phyloP scores from a whole-genome alignment of 2,113 vertebrate genomes.

The Pristiophorus japonicus region DNA sequence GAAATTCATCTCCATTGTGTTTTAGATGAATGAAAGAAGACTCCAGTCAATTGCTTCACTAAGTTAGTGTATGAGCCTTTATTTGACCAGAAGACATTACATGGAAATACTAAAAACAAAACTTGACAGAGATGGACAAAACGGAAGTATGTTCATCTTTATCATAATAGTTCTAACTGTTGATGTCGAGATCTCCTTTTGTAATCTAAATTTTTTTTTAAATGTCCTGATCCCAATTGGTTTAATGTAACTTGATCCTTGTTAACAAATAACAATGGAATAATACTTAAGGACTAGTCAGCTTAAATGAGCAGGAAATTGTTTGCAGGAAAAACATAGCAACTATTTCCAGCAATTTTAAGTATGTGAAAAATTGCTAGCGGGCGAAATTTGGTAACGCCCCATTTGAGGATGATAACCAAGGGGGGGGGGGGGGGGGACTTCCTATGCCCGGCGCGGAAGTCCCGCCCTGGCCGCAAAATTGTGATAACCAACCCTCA shows the following conservation, averaged over 20 bases:
- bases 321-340: neutral
- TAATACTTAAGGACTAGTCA: neutral
- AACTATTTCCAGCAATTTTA: neutral
- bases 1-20: neutral
- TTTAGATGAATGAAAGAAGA: neutral
- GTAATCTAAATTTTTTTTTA: neutral
- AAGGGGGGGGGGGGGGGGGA: too few relatives aligned
- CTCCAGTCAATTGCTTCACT: neutral
- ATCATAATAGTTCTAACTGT: neutral
- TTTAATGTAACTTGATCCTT: neutral
- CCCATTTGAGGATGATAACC: too few relatives aligned
- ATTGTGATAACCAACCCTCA: too few relatives aligned
- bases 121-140: neutral
- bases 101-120: neutral
- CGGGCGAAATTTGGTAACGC: too few relatives aligned
- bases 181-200: neutral
- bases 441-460: too few relatives aligned
- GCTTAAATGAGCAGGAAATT: neutral
- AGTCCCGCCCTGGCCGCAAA: too few relatives aligned
- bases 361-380: neutral
- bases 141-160: neutral
- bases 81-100: neutral
- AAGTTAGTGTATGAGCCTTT: neutral
- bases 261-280: neutral
- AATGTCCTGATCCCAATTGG: neutral